These are phyloP conservation scores for Rousettus madagascariensis DNA, from an alignment of 2,797 vertebrate genomes.

Conservation along the genomic window DNA sequence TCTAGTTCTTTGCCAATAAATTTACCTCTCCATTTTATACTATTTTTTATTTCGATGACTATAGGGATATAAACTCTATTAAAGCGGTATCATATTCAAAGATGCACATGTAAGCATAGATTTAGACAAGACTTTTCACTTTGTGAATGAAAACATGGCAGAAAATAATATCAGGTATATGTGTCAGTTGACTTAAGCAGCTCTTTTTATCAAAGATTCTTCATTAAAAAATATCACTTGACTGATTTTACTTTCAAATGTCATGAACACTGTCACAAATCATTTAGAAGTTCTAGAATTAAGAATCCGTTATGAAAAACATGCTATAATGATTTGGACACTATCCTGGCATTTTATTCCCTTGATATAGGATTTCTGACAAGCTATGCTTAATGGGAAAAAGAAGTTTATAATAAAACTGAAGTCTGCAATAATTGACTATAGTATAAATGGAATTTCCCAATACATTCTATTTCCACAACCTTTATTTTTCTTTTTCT, in stretches of 20 bases:
- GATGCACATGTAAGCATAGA: not conserved
- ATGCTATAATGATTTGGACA: constrained; percentile 72
- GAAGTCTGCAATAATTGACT: constrained; percentile 74
- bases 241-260: constrained; percentile 78
- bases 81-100: constrained; percentile 25
- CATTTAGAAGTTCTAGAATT: constrained; percentile 69
- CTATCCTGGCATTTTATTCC: constrained; percentile 75
- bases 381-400: constrained; percentile 62
- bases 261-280: constrained; percentile 76
- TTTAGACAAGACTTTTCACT: constrained; percentile 38
- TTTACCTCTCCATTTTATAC: not conserved
- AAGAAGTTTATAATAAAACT: constrained; percentile 73
- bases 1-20: not conserved
- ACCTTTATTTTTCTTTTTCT: constrained; percentile 72
- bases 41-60: constrained; percentile 49
- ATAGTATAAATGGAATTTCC: constrained; percentile 73
- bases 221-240: constrained; percentile 75
- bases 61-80: not conserved
- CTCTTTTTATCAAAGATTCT: constrained; percentile 59
- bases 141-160: constrained; percentile 49
- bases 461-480: constrained; percentile 62
- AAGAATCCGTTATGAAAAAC: constrained; percentile 62
- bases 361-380: constrained; percentile 75
- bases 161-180: constrained; percentile 15
- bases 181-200: constrained; percentile 47